These are phyloP conservation scores for Dipus sagitta DNA, from an alignment of 2,797 vertebrate genomes.

Conservation along the genomic window DNA sequence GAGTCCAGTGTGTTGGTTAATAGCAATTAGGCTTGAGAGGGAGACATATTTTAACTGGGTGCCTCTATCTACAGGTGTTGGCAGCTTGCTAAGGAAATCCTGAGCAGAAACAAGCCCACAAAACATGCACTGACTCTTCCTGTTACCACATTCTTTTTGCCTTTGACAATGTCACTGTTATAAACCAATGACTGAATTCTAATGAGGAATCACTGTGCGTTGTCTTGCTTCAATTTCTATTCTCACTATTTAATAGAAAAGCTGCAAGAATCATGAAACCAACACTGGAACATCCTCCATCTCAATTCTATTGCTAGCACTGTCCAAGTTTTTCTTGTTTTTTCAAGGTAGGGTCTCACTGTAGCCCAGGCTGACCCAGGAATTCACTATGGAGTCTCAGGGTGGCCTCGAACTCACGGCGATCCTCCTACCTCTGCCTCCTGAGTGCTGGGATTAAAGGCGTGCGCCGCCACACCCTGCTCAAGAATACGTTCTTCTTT, in stretches of 20 bases:
- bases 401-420: too few relatives aligned
- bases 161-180: constrained; percentile 25
- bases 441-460: too few relatives aligned
- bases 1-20: background rate
- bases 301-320: background rate
- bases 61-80: constrained; percentile 67
- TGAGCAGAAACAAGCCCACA: constrained; percentile 64
- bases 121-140: constrained; percentile 1
- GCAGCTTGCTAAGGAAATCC: constrained; percentile 41
- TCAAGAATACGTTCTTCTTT: background rate
- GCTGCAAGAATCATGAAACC: background rate
- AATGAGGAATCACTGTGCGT: background rate
- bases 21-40: background rate
- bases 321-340: background rate
- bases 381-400: too few relatives aligned
- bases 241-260: constrained; percentile 46
- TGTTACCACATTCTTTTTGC: background rate
- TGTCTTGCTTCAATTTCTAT: background rate
- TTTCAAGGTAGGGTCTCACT: too few relatives aligned
- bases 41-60: constrained; percentile 8
- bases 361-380: too few relatives aligned
- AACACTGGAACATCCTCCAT: background rate
- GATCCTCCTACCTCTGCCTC: too few relatives aligned
- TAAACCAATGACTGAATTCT: constrained; percentile 46
- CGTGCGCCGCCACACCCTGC: too few relatives aligned